Conservation (phyloP, 2,113 vertebrate genomes). For the Tychaedon coryphoeus region DNA sequence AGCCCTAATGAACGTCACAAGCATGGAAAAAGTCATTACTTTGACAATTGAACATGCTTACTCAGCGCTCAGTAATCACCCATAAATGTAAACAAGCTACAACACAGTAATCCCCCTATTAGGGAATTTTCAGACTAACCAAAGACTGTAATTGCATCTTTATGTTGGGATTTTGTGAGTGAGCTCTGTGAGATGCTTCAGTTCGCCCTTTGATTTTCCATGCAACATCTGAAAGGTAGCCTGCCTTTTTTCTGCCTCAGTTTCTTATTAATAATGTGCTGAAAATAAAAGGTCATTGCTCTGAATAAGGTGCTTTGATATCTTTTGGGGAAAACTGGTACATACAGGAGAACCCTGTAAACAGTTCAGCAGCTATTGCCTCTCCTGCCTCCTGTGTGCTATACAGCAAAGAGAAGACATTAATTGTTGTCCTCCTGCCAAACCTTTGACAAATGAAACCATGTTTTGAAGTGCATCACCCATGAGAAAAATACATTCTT, state of each 20-base stretch:
- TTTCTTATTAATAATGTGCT: neutral
- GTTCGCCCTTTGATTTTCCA: neutral
- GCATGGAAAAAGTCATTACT: neutral
- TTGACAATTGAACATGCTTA: neutral
- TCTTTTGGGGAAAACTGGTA: neutral
- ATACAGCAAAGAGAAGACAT: neutral
- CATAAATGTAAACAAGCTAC: neutral
- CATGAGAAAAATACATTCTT: neutral
- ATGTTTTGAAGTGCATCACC: neutral
- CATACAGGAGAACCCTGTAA: neutral
- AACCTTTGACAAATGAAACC: neutral
- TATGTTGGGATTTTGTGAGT: neutral
- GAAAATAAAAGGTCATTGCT: neutral
- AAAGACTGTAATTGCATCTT: neutral
- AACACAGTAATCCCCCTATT: neutral
- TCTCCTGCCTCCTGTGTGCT: neutral
- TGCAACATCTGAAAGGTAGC: neutral
- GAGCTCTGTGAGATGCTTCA: neutral
- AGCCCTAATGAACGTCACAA: neutral
- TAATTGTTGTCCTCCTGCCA: neutral
- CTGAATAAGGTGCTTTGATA: neutral
- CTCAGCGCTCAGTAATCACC: neutral
- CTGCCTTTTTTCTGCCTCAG: neutral
- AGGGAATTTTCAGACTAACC: neutral
- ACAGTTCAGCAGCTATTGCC: neutral